A percentile compares a stretch with the other conserved stretches of the same genome.
Evolutionary conservation across 2,888 invertebrate genomes (phyloP).

Genomic region (Metopia argyrocephala): DNA sequence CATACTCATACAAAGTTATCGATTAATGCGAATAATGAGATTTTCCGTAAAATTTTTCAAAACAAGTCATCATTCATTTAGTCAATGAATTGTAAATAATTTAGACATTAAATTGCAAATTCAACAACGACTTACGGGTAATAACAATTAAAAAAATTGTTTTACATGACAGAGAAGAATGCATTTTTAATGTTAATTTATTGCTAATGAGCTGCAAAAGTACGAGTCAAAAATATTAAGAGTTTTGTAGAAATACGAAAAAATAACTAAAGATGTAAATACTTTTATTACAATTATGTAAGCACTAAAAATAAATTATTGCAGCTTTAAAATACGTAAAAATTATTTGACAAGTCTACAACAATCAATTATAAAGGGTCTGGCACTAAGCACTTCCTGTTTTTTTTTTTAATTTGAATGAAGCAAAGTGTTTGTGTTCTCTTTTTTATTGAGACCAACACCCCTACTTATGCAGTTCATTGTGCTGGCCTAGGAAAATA

Average conservation of each 20-base stretch:
- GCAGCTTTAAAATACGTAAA: no score
- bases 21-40: background rate
- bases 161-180: background rate
- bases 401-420: no score
- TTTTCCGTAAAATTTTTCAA: background rate
- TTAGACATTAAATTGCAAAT: conserved; percentile 1
- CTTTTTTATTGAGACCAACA: no score
- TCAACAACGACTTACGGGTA: background rate
- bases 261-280: background rate
- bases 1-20: background rate
- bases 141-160: background rate
- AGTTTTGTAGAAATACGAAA: no score
- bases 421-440: no score
- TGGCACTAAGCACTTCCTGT: no score
- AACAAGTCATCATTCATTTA: background rate
- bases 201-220: background rate
- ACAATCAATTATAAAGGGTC: no score
- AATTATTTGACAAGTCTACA: no score
- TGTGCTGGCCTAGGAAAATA: no score
- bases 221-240: background rate
- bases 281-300: background rate
- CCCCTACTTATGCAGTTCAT: no score
- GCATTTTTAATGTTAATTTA: background rate
- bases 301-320: no score
- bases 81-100: conserved; percentile 3